Evolutionary conservation across 1,140 invertebrate species (phyloP), one percentile per base, ranked within the genome.

Genomic region (Camponotus floridanus): DNA sequence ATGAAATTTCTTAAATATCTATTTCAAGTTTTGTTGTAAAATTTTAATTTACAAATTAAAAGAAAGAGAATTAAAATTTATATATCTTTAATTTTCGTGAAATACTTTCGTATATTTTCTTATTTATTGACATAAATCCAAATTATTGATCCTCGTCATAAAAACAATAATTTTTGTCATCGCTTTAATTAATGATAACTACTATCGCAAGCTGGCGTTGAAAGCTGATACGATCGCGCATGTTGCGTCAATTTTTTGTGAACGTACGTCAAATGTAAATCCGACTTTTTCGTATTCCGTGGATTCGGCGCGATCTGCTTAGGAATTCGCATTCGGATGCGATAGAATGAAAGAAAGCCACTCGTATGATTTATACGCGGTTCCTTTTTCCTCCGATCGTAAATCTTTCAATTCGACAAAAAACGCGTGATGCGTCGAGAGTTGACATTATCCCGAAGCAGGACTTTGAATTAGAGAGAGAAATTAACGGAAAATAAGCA

Each of bases 231-330:
- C 51, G 36, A 71, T 6, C 45, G 39, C 61, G n/a, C 26, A 42
- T 11, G 6, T 26, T 31, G 67, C 67, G 26, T 39, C 51, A 51
- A 73, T 81, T 68, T 81, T 81, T 39, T 6, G 33, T 39, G 21
- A 45, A 80, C 48, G n/a, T 83, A 45, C 61, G 68, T 74, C 26
- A 21, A 73, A 73, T 73, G 68, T 62, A 83, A 83, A 83, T 83
- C 62, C 55, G 21, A 61, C 79, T 59, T 73, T 61, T 65, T 85
- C 55, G 42, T 76, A 39, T 76, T 85, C 61, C 42, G 71, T 21
- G 36, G n/a, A 76, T 85, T 76, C 42, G 45, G 62, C 33, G 45
- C 73, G 61, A 78, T 33, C 61, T 76, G 59, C 39, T 78, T 39
- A 55, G 61, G n/a, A 78, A 85, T 85, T 83, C 68, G 39, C 51